These are phyloP conservation scores for Erannis defoliaria DNA, from an alignment of 2,888 invertebrate genomes.

Conservation along the genomic window DNA sequence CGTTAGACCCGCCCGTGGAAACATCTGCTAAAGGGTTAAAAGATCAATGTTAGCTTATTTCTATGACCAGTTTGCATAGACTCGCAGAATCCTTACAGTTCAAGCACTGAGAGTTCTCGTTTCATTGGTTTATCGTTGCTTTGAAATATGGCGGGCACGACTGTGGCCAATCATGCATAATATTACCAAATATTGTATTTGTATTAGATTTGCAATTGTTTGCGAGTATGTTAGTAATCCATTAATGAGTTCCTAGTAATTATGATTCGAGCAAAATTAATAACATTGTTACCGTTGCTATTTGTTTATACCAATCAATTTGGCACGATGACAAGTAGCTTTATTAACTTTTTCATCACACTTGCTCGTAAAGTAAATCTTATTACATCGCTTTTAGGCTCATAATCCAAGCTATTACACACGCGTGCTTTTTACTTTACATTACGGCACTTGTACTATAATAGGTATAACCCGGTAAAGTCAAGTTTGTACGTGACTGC, in stretches of 20 bases:
- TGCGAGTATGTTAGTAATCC: neutral
- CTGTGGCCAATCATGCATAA: neutral
- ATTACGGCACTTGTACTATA: too few relatives aligned
- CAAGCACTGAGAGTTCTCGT: neutral
- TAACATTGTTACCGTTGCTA: neutral
- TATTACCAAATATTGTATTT: slow-evolving; percentile 11
- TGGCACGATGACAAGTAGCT: too few relatives aligned
- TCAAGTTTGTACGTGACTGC: too few relatives aligned
- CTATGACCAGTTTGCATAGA: neutral
- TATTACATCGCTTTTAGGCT: too few relatives aligned
- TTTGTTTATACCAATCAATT: too few relatives aligned
- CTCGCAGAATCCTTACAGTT: neutral
- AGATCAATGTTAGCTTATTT: slow-evolving; percentile 12
- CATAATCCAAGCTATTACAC: too few relatives aligned
- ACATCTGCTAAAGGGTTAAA: slow-evolving; percentile 15
- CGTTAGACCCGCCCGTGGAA: neutral
- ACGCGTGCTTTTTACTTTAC: too few relatives aligned
- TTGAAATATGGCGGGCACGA: slow-evolving; percentile 6
- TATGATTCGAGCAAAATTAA: too few relatives aligned
- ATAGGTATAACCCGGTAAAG: too few relatives aligned
- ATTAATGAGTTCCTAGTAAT: neutral
- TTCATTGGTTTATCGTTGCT: neutral
- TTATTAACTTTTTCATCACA: too few relatives aligned
- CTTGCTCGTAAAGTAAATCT: too few relatives aligned
- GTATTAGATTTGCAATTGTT: slow-evolving; percentile 6